phyloP scores from a whole-genome alignment of 1,140 invertebrate species.

The Schlechtendalia chinensis region DNA sequence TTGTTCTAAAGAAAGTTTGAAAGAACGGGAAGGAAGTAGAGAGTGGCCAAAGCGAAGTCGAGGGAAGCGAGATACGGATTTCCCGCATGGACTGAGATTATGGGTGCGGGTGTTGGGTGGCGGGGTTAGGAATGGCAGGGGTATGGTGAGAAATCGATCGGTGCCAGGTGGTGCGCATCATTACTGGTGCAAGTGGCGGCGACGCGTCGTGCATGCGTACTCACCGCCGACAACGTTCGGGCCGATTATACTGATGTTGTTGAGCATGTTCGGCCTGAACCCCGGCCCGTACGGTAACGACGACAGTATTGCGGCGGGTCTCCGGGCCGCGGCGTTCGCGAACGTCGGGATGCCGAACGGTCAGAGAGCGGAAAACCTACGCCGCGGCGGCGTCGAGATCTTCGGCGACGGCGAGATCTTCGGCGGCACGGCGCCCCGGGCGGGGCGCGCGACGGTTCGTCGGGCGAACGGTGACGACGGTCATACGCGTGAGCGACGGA shows the following conservation, averaged over 20 bases:
- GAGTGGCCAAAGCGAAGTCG: no score
- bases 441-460: not conserved
- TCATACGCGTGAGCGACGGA: no score
- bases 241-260: conserved; percentile 55
- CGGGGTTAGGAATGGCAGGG: no score
- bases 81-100: no score
- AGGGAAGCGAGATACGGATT: no score
- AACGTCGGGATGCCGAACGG: not conserved
- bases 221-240: conserved; percentile 52
- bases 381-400: no score
- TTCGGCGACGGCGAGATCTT: not conserved
- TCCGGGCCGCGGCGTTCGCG: not conserved
- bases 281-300: conserved; percentile 53
- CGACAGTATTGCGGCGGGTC: conserved; percentile 54
- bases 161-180: no score
- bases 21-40: no score
- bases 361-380: not conserved
- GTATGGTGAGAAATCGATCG: no score
- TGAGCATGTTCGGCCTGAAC: conserved; percentile 54
- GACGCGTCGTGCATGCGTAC: not conserved
- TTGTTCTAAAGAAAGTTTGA: no score
- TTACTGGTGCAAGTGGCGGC: no score
- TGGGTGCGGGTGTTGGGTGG: no score
- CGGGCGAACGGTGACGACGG: not conserved
- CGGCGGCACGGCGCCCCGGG: not conserved